These are phyloP conservation scores for Antheraea assamensis DNA, from an alignment of 2,888 invertebrate species.

Conservation along the genomic window DNA sequence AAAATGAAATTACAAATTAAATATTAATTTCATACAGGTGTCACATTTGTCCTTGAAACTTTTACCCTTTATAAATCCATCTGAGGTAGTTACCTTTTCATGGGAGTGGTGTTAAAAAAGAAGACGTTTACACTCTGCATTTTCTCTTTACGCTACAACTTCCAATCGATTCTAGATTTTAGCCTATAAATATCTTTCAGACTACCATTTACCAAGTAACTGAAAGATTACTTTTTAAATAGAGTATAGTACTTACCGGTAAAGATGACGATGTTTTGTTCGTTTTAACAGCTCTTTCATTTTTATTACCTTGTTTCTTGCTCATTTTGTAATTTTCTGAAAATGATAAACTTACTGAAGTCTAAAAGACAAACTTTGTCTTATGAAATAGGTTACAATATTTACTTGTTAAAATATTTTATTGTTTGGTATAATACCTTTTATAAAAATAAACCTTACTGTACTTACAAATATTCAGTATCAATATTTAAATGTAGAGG, in stretches of 20 bases:
- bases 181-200: too few relatives aligned
- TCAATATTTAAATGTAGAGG: not conserved
- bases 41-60: too few relatives aligned
- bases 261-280: not conserved
- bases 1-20: too few relatives aligned
- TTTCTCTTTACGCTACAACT: too few relatives aligned
- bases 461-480: not conserved
- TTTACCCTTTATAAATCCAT: too few relatives aligned
- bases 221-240: too few relatives aligned
- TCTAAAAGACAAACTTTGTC: not conserved
- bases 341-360: not conserved
- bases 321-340: slow-evolving; percentile 8
- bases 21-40: too few relatives aligned
- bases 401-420: not conserved
- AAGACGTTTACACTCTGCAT: too few relatives aligned
- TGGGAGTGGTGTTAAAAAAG: too few relatives aligned
- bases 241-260: not conserved
- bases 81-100: too few relatives aligned
- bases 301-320: slow-evolving; percentile 4
- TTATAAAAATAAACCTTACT: not conserved
- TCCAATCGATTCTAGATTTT: too few relatives aligned
- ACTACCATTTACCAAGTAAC: too few relatives aligned
- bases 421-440: not conserved
- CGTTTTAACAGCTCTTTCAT: slow-evolving; percentile 2
- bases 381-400: not conserved